Conservation (phyloP, 2,888 invertebrate species). For the Gerris lacustris region DNA sequence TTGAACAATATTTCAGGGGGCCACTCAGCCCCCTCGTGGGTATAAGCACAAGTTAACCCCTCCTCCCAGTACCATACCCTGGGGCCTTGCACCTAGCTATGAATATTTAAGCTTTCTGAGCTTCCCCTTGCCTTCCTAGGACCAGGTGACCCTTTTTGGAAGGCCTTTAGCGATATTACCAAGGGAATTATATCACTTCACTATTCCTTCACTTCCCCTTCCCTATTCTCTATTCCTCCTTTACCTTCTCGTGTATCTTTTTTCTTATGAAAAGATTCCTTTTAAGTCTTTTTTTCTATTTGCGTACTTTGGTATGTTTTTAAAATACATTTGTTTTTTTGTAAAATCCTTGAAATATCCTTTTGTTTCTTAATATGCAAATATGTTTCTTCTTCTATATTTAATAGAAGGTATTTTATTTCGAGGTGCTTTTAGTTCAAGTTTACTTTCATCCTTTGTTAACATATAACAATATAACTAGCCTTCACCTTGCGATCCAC, state of each 20-base stretch:
- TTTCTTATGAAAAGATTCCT: background rate
- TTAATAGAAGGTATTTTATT: no score
- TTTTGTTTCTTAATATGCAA: no score
- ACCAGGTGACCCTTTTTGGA: conserved; percentile 5
- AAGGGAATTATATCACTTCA: background rate
- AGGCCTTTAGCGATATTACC: conserved; percentile 3
- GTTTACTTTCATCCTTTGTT: no score
- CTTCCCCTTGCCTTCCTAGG: background rate
- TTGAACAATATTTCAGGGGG: background rate
- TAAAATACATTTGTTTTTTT: no score
- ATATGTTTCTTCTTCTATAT: no score
- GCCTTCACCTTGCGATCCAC: no score
- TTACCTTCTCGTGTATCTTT: background rate
- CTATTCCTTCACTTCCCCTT: no score
- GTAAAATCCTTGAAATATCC: no score
- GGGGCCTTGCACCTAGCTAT: background rate
- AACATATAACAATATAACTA: no score
- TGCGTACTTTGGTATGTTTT: no score
- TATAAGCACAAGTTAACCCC: background rate
- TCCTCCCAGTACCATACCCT: background rate
- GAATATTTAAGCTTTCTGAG: background rate
- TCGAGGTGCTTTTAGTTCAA: no score
- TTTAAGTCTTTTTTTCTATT: background rate
- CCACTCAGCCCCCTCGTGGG: background rate
- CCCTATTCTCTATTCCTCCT: background rate